Evolutionary conservation across 2,797 vertebrate species (phyloP), one percentile per base, ranked within the genome.

Genomic region (Aratinga solstitialis): DNA sequence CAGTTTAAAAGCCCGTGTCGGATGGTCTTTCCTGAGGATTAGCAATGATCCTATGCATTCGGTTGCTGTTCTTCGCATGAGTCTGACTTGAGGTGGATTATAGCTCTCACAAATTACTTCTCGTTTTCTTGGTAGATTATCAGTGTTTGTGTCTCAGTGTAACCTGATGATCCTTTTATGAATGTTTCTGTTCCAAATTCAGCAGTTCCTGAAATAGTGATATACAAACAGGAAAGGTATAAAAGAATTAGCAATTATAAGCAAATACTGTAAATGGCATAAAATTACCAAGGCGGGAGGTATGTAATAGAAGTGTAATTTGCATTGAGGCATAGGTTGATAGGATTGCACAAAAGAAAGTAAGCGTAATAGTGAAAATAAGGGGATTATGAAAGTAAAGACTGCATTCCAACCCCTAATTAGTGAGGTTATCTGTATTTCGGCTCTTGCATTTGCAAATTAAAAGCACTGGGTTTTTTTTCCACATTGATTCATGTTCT

Each of bases 341-440:
- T 83, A 87, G 90, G 77, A 84, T 73, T 92, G 36, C 63, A 83
- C 61, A 65, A 94, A 92, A 77, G 88, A 50, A 89, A 83, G 77
- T 76, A 82, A 76, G 81, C n/a, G 15, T 77, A 87, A 56, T 65
- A 87, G 89, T 87, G 90, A 87, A 96, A 96, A 94, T 80, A 90
- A 93, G 88, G 90, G 87, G 93, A 90, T 92, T 84, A 94, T 77
- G 47, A 42, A 92, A 87, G 59, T 77, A 78, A 89, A 89, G 84
- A 59, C 80, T 89, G 32, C 32, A 59, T 94, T 92, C 62, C 84
- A 94, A 56, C 68, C 75, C 61, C 40, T 89, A 91, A 90, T 88
- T 92, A 94, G 82, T 42, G 43, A 88, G 91, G 76, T 90, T 93
- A 90, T 85, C 87, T 83, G 21, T 61, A 45, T 78, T 88, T 81